Evolutionary conservation across 2,888 invertebrate genomes (phyloP), one percentile per base, ranked within the genome.

Genomic region (Spilarctia lutea): DNA sequence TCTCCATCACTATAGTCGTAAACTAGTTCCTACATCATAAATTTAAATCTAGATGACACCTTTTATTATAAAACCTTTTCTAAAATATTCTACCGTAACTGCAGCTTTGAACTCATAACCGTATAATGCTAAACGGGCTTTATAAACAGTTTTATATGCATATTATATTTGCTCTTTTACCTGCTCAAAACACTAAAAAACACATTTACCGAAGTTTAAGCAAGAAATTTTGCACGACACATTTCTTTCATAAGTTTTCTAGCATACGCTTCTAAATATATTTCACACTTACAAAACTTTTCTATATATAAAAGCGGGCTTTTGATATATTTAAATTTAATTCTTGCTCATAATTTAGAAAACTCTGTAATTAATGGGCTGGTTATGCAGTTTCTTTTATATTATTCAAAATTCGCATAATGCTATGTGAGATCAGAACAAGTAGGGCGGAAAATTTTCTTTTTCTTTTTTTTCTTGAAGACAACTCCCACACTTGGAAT

Each of bases 291-390:
- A 72, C 56, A 69, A 83, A 87, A 75, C 80, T 86, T 81, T 56
- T 68, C 78, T 42, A 39, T 77, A 74, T 76, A 75, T 78, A 80
- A 78, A 80, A 78, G 81, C 81, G 83, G 88, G 87, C 86, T 81
- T 87, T 82, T 87, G 79, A 75, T 86, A 86, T 88, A 90, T 90
- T 90, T 85, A 90, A 91, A 91, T 90, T 85, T 85, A 82, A 87
- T 89, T 85, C 82, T 76, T 77, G 84, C 84, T 78, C 83, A 88
- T 91, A 87, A 86, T 87, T 91, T 86, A 83, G 68, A 74, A 83
- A 91, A 90, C 80, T 77, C 76, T 39, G 73, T 68, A 73, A 83
- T 81, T 86, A 82, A 83, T 74, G 56, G 75, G 60, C 42, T 75
- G 66, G 78, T 83, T 84, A 82, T 85, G 82, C 83, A 82, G 85